These are phyloP conservation scores for Clarias platycephalus DNA, from an alignment of 2,797 vertebrate genomes.

Conservation along the genomic window DNA sequence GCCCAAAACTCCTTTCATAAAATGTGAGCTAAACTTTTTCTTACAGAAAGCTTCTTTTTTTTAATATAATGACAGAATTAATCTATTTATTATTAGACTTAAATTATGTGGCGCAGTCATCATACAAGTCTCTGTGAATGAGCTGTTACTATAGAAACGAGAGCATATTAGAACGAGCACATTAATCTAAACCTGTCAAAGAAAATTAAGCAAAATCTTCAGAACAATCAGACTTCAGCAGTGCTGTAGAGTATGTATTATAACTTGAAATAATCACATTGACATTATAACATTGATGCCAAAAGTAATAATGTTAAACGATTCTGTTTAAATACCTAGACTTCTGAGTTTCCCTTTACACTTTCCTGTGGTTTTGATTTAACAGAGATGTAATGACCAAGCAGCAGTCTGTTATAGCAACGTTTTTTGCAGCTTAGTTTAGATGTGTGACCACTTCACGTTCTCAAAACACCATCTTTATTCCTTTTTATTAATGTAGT, in stretches of 20 bases:
- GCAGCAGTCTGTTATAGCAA: not conserved
- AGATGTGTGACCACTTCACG: not conserved
- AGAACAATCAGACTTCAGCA: not conserved
- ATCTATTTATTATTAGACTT: not conserved
- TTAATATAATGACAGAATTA: not conserved
- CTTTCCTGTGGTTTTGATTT: not conserved
- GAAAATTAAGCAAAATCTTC: not conserved
- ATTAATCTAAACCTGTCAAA: not conserved
- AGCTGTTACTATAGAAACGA: conserved; percentile 12
- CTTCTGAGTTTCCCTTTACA: not conserved
- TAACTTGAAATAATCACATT: not conserved
- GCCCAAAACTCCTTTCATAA: not conserved
- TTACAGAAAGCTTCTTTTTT: not conserved
- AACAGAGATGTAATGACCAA: not conserved
- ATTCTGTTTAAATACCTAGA: not conserved
- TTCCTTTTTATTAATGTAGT: not conserved
- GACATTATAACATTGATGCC: no score
- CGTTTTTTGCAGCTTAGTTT: not conserved
- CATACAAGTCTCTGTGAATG: not conserved
- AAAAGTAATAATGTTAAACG: not conserved
- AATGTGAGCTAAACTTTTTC: not conserved
- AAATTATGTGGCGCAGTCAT: not conserved
- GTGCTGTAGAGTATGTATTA: not conserved
- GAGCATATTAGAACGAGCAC: not conserved
- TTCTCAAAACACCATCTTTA: not conserved